Base-by-base conservation (phyloP, 2,797 vertebrate genomes). In the Nannoperca obscura region DNA sequence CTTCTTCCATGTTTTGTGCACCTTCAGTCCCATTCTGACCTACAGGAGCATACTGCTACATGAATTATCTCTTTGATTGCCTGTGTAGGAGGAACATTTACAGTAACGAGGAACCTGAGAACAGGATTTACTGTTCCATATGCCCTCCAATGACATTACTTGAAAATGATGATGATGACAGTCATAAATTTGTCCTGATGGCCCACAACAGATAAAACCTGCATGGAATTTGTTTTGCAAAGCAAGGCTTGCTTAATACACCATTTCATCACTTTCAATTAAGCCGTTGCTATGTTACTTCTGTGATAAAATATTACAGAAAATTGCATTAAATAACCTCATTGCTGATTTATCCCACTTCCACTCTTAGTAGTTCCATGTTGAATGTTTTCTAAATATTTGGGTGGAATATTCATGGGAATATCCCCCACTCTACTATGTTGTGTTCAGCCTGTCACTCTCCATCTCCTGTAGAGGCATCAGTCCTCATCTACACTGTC, bases 41-140 rank as follows among this genome's bases (percentile, higher is more conserved):
- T 57, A 70, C 59, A 77, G 75, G 49, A 78, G 70, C 70, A 74
- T 79, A 68, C 84, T 88, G 75, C 77, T 44, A 81, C 74, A 74
- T 86, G 81, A 91, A 88, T 90, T 81, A 90, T 84, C 76, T 73
- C 66, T 89, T 80, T 89, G 82, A 86, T 87, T 81, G 81, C 84
- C 64, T 89, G 88, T 87, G 91, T 91, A 86, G 88, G 92, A 88
- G 89, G 88, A 83, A 86, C 80, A 87, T 88, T 91, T 89, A 89
- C 89, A 75, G 87, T 93, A 91, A 92, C 67, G 79, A 90, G 86
- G 74, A 85, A 83, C 86, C 75, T 86, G 82, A 89, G 88, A 91
- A 89, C 74, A 88, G 72, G 81, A 91, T 90, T 91, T 88, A 93
- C 82, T 64, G 85, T 87, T 92, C 86, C 86, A 84, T 86, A 85